A percentile compares a stretch with the other conserved stretches of the same genome.
These are phyloP conservation scores for Trichoplax adhaerens DNA, from an alignment of 37 sponge, comb jelly and placozoan genomes.

Conservation along the genomic window DNA sequence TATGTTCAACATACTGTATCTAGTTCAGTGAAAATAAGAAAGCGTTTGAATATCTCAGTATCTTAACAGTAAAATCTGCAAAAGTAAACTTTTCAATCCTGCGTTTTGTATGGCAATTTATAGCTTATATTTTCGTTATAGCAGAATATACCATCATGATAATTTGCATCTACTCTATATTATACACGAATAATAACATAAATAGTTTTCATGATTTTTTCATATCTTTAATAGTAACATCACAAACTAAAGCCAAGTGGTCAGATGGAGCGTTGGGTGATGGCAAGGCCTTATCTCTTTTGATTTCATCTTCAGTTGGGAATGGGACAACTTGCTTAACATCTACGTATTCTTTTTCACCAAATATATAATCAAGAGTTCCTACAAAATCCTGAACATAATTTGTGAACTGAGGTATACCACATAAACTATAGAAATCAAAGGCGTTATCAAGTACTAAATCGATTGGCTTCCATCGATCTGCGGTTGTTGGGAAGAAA, in stretches of 20 bases:
- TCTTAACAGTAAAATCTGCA: too few species aligned
- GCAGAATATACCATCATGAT: too few species aligned
- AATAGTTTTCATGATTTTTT: not conserved
- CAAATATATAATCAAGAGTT: conserved; percentile 58
- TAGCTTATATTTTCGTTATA: too few species aligned
- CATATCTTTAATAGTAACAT: conserved; percentile 18
- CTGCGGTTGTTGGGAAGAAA: conserved; percentile 28
- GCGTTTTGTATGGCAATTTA: too few species aligned
- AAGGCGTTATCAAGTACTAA: conserved; percentile 14
- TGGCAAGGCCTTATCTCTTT: conserved; percentile 44
- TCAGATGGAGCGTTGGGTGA: conserved; percentile 65
- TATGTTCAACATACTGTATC: too few species aligned
- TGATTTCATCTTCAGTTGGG: conserved; percentile 42
- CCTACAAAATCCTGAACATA: conserved; percentile 29
- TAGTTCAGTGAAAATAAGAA: too few species aligned
- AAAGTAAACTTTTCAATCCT: too few species aligned
- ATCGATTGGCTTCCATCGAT: not conserved
- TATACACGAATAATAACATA: too few species aligned
- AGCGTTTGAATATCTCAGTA: too few species aligned
- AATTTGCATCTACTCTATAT: too few species aligned
- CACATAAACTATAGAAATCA: conserved; percentile 37
- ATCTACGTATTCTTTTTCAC: conserved; percentile 21
- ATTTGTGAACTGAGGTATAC: conserved; percentile 38
- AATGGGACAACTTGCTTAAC: conserved; percentile 19
- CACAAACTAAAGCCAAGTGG: conserved; percentile 60